Base-by-base conservation (phyloP, 2,888 invertebrate genomes). In the Papilio demoleus region DNA sequence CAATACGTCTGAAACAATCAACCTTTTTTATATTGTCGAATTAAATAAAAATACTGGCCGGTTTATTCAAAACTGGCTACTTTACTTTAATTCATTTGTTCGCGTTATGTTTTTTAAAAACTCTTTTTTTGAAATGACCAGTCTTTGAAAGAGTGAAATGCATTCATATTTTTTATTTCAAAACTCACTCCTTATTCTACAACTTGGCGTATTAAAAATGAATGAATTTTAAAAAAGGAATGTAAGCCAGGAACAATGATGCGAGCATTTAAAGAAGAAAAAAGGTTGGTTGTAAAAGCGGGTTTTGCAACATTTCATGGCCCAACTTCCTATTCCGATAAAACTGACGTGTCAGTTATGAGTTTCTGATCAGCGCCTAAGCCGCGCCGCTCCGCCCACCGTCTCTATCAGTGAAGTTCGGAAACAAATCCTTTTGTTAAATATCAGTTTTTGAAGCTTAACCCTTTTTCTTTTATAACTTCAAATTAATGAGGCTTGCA, bases 331-430 rank as follows among this genome's bases (percentile, higher is more conserved):
- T 77, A 72, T 78, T 76, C 79, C 80, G 89, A 90, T 90, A 90
- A 90, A 88, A 88, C 87, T 89, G 84, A 83, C 87, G 90, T 86
- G 88, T 82, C 83, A 78, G 85, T 88, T 87, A 88, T 87, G 88
- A 86, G 86, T 86, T 88, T 83, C 85, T 83, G 87, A 88, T 89
- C 88, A 83, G 75, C 79, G 75, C 84, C 81, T 84, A 71, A 70
- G 67, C 69, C 83, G 81, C 74, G 77, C 79, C 73, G 75, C 75
- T 78, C 81, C 83, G 80, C 83, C 83, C 79, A 78, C 74, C 74
- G 79, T 78, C 80, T 79, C 75, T 75, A 71, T 72, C 79, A 75
- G 75, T 77, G 76, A 74, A 70, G 68, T 67, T 70, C 71, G 76
- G 72, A 75, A 77, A 76, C 74, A 73, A 53, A 69, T 65, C 69